phyloP scores from a whole-genome alignment of 2,888 invertebrate genomes.

The Rambutsinella grinnellia region DNA sequence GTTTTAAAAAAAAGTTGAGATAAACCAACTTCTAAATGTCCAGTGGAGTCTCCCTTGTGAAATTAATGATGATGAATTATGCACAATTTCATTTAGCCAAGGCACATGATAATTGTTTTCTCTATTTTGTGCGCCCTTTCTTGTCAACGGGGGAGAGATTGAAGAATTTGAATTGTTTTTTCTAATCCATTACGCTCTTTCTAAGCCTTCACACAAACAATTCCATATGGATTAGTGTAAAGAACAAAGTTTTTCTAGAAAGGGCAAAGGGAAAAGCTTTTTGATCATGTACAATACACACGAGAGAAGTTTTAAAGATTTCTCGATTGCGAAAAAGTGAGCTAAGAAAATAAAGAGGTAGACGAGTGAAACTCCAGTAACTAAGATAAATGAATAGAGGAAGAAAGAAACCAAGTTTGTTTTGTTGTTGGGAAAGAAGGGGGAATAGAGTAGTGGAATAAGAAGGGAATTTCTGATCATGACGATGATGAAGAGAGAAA shows the following conservation, averaged over 20 bases:
- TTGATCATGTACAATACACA: not conserved
- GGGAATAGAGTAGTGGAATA: conserved; percentile 20
- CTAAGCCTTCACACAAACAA: not conserved
- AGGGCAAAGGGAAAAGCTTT: not conserved
- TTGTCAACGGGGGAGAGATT: not conserved
- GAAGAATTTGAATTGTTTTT: not conserved
- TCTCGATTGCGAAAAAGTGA: conserved; percentile 11
- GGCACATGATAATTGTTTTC: not conserved
- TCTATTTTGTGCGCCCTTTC: not conserved
- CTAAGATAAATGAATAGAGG: conserved; percentile 31
- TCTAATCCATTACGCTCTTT: conserved; percentile 32
- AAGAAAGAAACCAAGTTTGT: conserved; percentile 41
- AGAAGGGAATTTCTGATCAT: conserved; percentile 8
- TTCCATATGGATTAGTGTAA: not conserved
- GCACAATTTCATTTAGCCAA: not conserved
- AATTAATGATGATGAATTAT: conserved; percentile 11
- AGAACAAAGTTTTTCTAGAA: not conserved
- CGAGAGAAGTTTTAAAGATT: too few species aligned
- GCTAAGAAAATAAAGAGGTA: conserved; percentile 10
- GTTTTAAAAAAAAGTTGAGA: too few species aligned
- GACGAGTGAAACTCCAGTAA: conserved; percentile 28
- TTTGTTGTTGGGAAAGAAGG: conserved; percentile 23
- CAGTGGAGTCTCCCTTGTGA: not conserved
- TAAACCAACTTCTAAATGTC: too few species aligned
- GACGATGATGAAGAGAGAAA: conserved; percentile 12